Conservation (phyloP, 2,888 invertebrate species). For the Troglohyphantes excavatus region DNA sequence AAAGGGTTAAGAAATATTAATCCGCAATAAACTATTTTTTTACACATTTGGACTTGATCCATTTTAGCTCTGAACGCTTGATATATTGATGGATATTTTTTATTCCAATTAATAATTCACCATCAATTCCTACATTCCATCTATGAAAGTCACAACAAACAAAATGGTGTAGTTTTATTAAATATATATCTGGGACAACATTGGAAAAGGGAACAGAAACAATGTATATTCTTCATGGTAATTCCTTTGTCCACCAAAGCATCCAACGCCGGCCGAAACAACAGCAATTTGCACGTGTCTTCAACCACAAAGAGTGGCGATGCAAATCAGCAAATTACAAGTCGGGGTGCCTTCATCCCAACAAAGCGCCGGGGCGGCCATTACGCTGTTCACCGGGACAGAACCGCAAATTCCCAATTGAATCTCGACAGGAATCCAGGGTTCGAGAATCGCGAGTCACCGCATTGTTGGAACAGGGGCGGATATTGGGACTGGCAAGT, state of each 20-base stretch:
- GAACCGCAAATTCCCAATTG: conserved; percentile 65
- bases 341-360: too few relatives aligned
- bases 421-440: conserved; percentile 5
- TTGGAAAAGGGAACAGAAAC: background rate
- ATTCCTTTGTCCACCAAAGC: background rate
- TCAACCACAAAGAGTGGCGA: conserved; percentile 71
- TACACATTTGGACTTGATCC: too few relatives aligned
- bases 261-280: background rate
- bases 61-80: too few relatives aligned
- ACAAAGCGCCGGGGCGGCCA: conserved; percentile 36
- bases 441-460: conserved; percentile 37
- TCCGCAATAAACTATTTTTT: too few relatives aligned
- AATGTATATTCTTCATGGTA: background rate
- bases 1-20: too few relatives aligned
- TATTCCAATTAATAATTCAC: too few relatives aligned
- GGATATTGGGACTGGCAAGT: conserved; percentile 46
- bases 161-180: too few relatives aligned
- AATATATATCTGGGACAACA: too few relatives aligned
- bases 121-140: too few relatives aligned
- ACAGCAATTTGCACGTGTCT: conserved; percentile 73
- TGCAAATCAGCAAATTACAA: conserved; percentile 71
- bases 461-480: conserved; percentile 55
- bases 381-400: conserved; percentile 63
- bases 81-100: too few relatives aligned
- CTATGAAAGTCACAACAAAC: too few relatives aligned